Percentiles rank a stretch among this genome's conserved stretches.
Conservation (phyloP, 2,888 invertebrate species). For the Calliopum simillimum region DNA sequence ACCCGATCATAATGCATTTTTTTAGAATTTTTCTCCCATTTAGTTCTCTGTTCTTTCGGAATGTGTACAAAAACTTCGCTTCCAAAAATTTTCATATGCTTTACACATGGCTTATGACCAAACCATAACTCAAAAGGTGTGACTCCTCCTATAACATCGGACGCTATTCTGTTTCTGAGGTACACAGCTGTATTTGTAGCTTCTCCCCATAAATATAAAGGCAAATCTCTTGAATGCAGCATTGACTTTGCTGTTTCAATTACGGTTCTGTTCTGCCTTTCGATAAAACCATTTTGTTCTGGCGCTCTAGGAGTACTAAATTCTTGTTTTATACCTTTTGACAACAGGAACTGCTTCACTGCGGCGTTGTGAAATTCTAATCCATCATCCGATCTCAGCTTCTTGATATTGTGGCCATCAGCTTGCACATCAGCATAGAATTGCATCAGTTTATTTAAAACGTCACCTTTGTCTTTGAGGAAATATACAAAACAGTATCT, state of each 20-base stretch:
- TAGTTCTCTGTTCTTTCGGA: slow-evolving; percentile 39
- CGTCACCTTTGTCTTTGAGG: slow-evolving; percentile 43
- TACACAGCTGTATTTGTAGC: slow-evolving; percentile 34
- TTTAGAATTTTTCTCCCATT: slow-evolving; percentile 41
- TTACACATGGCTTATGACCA: slow-evolving; percentile 21
- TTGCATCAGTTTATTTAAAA: slow-evolving; percentile 36
- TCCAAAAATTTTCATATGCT: slow-evolving; percentile 38
- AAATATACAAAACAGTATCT: slow-evolving; percentile 43
- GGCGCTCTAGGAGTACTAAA: slow-evolving; percentile 34
- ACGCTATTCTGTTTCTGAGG: too few species aligned
- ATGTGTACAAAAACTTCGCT: slow-evolving; percentile 12
- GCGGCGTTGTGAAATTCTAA: slow-evolving; percentile 6
- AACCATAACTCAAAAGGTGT: slow-evolving; percentile 35
- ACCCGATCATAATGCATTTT: slow-evolving; percentile 38
- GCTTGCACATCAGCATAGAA: slow-evolving; percentile 33
- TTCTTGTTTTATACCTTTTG: slow-evolving; percentile 39
- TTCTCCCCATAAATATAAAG: slow-evolving; percentile 25
- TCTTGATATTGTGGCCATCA: slow-evolving; percentile 32
- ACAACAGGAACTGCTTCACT: slow-evolving; percentile 25
- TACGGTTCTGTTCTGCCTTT: slow-evolving; percentile 30
- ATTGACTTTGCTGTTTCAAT: slow-evolving; percentile 34
- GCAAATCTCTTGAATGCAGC: slow-evolving; percentile 3
- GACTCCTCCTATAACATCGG: slow-evolving; percentile 22
- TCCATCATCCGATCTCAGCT: slow-evolving; percentile 34
- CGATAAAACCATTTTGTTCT: slow-evolving; percentile 33